phyloP scores from a whole-genome alignment of 2,888 invertebrate genomes.

The Philopedon plagiatum region DNA sequence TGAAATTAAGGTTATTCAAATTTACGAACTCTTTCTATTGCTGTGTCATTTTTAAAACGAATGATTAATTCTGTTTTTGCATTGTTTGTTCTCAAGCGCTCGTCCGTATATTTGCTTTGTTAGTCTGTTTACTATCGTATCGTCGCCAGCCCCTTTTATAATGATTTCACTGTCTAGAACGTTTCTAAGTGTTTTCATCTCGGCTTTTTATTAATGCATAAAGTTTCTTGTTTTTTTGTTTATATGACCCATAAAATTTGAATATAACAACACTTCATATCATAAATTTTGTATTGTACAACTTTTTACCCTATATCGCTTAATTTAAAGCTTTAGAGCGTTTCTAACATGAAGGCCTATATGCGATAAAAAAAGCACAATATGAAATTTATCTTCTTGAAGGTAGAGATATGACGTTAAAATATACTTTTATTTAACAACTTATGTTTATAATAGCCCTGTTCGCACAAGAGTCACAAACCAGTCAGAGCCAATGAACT shows the following conservation, averaged over 20 bases:
- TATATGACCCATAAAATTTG: conserved; percentile 12
- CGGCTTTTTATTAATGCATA: conserved; percentile 17
- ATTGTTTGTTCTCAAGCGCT: conserved; percentile 27
- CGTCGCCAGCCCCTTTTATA: conserved; percentile 17
- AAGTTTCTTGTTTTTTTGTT: conserved; percentile 5
- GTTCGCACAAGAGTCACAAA: no score
- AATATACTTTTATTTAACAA: no score
- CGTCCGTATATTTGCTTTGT: conserved; percentile 20
- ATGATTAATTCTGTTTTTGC: conserved; percentile 31
- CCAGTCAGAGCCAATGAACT: no score
- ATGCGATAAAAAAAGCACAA: neutral
- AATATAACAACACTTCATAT: neutral
- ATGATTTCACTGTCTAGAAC: conserved; percentile 16
- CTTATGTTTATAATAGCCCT: no score
- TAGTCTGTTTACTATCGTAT: conserved; percentile 21
- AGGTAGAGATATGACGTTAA: no score
- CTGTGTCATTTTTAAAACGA: conserved; percentile 18
- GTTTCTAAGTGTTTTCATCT: conserved; percentile 19
- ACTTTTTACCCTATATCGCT: neutral
- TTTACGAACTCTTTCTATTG: neutral
- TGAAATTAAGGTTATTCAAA: conserved; percentile 19
- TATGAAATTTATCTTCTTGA: neutral
- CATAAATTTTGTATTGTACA: neutral
- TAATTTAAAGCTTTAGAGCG: neutral
- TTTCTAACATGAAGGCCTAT: neutral